Base-by-base conservation (phyloP, 2,113 vertebrate genomes). In the Odocoileus virginianus region DNA sequence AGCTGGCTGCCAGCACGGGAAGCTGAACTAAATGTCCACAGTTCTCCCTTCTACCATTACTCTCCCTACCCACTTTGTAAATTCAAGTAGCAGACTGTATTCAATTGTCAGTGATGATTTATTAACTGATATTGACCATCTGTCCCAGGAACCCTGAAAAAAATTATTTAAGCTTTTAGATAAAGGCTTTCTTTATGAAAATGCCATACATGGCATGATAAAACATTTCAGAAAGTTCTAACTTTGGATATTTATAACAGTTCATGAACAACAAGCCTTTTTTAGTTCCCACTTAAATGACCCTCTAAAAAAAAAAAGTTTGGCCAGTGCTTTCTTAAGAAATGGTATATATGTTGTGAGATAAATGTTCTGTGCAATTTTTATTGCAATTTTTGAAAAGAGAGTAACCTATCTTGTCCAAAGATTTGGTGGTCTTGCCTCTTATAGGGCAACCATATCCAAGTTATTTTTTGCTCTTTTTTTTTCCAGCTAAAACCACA, bases 11-110 rank as follows among this genome's bases (percentile, higher is more conserved):
- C 78, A 83, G 60, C 93, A 93, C 86, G 76, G 57, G 87, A 78
- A 92, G 7, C 55, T 83, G 88, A 96, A 83, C 64, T 94, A 90
- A 82, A 43, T 89, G 90, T 94, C 94, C 88, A 82, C 33, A 96
- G 14, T 84, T 71, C 17, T 93, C 58, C 23, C 45, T 27, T 30
- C 33, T 50, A 25, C 47, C 30, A 16, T 36, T 67, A 30, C 50
- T 85, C n/a, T 87, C 16, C 28, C 87, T 92, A 57, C 43, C 28
- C 43, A 91, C 81, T 95, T 74, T 58, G 55, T 79, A 84, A 55
- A 74, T 64, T 97, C n/a, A 64, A 60, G 45, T 71, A 83, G 78
- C 54, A 97, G 96, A 88, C 45, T 94, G 8, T 25, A 54, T 89
- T 91, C 60, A 83, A 1, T 94, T 83, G 45, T 89, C 76, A 64